These are phyloP conservation scores for Schlechtendalia chinensis DNA, from an alignment of 1,140 invertebrate species.

Conservation along the genomic window DNA sequence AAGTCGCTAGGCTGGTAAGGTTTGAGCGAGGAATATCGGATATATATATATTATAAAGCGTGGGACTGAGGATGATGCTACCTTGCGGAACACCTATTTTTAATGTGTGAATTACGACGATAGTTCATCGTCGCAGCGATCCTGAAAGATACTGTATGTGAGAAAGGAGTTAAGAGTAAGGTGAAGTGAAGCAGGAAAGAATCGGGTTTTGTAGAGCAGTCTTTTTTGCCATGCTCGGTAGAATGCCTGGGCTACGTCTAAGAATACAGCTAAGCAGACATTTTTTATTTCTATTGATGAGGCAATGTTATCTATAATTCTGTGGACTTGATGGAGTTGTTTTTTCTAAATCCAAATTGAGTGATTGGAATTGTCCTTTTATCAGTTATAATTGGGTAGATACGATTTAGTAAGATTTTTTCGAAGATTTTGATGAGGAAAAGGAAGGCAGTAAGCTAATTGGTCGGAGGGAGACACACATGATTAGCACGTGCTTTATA, in stretches of 20 bases:
- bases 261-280: slow-evolving; percentile 51
- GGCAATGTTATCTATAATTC: slow-evolving; percentile 47
- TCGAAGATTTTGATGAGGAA: slow-evolving; percentile 18
- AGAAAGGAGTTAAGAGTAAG: slow-evolving; percentile 21
- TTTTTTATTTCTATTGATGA: slow-evolving; percentile 49
- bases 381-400: not conserved
- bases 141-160: not conserved
- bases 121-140: not conserved
- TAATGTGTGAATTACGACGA: not conserved
- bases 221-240: slow-evolving; percentile 56
- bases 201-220: slow-evolving; percentile 21
- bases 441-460: not conserved
- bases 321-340: slow-evolving; percentile 54
- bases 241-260: slow-evolving; percentile 53
- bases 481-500: no score
- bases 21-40: not conserved
- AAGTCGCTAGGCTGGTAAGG: not conserved
- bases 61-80: slow-evolving; percentile 15
- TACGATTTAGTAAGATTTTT: slow-evolving; percentile 2
- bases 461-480: not conserved
- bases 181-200: not conserved
- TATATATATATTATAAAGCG: not conserved
- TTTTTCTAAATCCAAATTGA: slow-evolving; percentile 56
- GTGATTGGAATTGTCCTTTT: no score
- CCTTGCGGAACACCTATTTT: slow-evolving; percentile 22